Base-by-base conservation (phyloP, 2,113 vertebrate genomes). In the Cinclus cinclus region DNA sequence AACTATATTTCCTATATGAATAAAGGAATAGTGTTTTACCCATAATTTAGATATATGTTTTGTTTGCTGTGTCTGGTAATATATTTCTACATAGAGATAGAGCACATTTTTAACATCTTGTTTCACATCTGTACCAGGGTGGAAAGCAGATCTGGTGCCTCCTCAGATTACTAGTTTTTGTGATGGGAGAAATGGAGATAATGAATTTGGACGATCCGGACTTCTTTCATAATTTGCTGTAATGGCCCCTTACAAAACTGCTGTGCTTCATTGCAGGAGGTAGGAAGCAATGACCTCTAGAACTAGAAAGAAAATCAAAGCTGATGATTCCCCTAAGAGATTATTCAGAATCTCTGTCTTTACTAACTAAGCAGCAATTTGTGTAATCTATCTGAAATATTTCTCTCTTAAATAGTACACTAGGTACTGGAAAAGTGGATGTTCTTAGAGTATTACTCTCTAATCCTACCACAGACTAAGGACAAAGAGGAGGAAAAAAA, bases 41-140 rank as follows among this genome's bases (percentile, higher is more conserved):
- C 37, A 3, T 44, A 39, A 35, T 89, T 94, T 83, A 39, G 19
- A 74, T 59, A 11, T 37, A n/a, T 33, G 28, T 50, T 84, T 94
- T 71, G 37, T 87, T 81, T 92, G 15, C 78, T 95, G 44, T 42
- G 22, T 89, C 75, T 92, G 63, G 52, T 78, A 76, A 24, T 56
- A 14, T 53, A 12, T 86, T 87, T 88, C 93, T 74, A 46, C 21
- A 4, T 46, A 49, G 79, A 83, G 44, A 78, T 83, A 67, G 52
- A 94, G 8, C 46, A 65, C 2, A 2, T 91, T 74, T 92, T 97
- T 95, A 98, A 93, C 71, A 84, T 90, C 80, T 94, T 75, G 77
- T 92, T 92, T 79, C 31, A 44, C 47, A 87, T 86, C 78, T 93
- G 65, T 92, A 50, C 42, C 13, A 60, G 47, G 33, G 80, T 30